Base-by-base conservation (phyloP, 1,140 invertebrate genomes). In the Luehdorfia chinensis region DNA sequence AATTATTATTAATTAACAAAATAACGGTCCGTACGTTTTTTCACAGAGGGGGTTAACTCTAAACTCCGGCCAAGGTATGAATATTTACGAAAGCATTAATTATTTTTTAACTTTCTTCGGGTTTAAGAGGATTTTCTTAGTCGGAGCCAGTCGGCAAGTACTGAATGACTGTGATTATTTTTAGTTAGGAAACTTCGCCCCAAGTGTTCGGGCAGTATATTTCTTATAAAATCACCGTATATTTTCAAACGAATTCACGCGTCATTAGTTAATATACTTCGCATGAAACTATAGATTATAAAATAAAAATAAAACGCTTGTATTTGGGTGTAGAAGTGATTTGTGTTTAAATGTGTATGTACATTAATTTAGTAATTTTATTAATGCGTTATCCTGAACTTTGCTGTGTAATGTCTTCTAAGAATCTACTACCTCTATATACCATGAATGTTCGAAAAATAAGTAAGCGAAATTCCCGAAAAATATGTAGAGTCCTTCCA, bases 11-110 rank as follows among this genome's bases (percentile, higher is more conserved):
- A n/a, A 25, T 43, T n/a, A 27, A 5, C 32, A 48, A 6, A 63
- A 57, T 58, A 21, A 4, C 1, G 0, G 0, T 14, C 49, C 55
- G 59, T 73, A 46, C 54, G 30, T 63, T 37, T 25, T 32, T 8
- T 30, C 43, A 30, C 34, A 55, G 66, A 75, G 73, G 66, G 75
- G 66, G 75, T 78, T 81, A 79, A 79, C 70, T 77, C 66, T 72
- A 72, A 80, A 79, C 70, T 78, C 66, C 63, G 55, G 59, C 60
- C 66, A 63, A 79, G 77, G 77, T 84, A 84, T 84, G 77, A 84
- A 84, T 84, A 84, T 84, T 84, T 84, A 84, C 80, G 77, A 75
- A 84, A 76, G 75, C 77, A 81, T 84, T 84, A 84, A 84, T 83
- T 81, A 84, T 84, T 84, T 84, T 83, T 84, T 84, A 84, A 84